Base-by-base conservation (phyloP, 2,888 invertebrate genomes). In the Exocentrus adspersus region DNA sequence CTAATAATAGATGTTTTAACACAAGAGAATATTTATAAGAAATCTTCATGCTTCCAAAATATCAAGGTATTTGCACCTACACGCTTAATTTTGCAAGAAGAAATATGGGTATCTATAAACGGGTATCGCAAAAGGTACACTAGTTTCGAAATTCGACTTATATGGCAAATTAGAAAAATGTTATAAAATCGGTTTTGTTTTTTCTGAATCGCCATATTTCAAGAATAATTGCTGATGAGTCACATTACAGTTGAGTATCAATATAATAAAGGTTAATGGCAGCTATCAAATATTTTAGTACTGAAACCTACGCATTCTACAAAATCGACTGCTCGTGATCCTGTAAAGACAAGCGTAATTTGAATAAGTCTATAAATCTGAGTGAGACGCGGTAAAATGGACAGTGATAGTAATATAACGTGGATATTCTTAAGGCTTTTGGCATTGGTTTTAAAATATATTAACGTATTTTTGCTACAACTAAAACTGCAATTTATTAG, bases 221-320 rank as follows among this genome's bases (percentile, higher is more conserved):
- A 37, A 37, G 14, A 7, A 24, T 24, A 24, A 24, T 24, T 3
- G 24, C 37, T 37, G 37, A 12, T 37, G 37, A 37, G n/a, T 37
- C 37, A 37, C n/a, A 24, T 24, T 24, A 37, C 2, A 37, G 37
- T 37, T 37, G 10, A 37, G 14, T 37, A 37, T 14, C 12, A 37
- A 37, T 37, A 2, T 5, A 12, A 43, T 53, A 54, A 54, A 54
- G 54, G 54, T 54, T 54, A 54, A 54, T 28, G 54, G 28, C 54
- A 24, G 42, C 14, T 43, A 28, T 48, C 10, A 3, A 24, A 21
- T 28, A 28, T 48, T 48, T 48, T 28, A 16, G 28, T 28, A 9
- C 16, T 45, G 20, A 6, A n/a, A 14, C 52, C 54, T 41, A 54
- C 54, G 54, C 43, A 28, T 42, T 17, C 42, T 16, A 43, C 28